These are phyloP conservation scores for Phataginus tetradactyla DNA, from an alignment of 2,797 vertebrate genomes.

Conservation along the genomic window DNA sequence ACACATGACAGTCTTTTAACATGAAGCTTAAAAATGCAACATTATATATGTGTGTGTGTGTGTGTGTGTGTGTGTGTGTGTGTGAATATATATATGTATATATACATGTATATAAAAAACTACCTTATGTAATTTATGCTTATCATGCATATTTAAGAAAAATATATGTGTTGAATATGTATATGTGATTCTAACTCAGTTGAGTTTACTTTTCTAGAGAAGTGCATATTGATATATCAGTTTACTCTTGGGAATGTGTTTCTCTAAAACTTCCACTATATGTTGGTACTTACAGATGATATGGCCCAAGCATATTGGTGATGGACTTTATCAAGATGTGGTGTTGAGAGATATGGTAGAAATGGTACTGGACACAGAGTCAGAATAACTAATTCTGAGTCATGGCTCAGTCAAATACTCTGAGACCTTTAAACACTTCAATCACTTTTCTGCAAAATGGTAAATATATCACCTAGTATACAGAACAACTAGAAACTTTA, in stretches of 20 bases:
- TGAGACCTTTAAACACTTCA: not conserved
- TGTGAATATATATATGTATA: not conserved
- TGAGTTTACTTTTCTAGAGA: not conserved
- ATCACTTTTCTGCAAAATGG: not conserved
- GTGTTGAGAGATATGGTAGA: not conserved
- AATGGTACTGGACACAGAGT: not conserved
- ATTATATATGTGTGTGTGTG: not conserved
- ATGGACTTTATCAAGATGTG: not conserved
- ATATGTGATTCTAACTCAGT: not conserved
- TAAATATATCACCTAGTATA: not conserved
- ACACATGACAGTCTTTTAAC: not conserved
- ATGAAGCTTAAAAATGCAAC: not conserved
- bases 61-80: not conserved
- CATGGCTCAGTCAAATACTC: not conserved
- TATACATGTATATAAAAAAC: not conserved
- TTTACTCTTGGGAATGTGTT: not conserved
- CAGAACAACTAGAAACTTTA: not conserved
- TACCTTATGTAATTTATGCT: not conserved
- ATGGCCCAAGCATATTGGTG: not conserved
- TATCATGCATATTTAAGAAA: not conserved
- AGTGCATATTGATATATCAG: not conserved
- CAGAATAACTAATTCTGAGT: not conserved
- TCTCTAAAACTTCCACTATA: not conserved
- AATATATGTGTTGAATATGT: not conserved
- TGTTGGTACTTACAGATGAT: not conserved